phyloP scores from a whole-genome alignment of 2,888 invertebrate species.

The Erebia epiphron region DNA sequence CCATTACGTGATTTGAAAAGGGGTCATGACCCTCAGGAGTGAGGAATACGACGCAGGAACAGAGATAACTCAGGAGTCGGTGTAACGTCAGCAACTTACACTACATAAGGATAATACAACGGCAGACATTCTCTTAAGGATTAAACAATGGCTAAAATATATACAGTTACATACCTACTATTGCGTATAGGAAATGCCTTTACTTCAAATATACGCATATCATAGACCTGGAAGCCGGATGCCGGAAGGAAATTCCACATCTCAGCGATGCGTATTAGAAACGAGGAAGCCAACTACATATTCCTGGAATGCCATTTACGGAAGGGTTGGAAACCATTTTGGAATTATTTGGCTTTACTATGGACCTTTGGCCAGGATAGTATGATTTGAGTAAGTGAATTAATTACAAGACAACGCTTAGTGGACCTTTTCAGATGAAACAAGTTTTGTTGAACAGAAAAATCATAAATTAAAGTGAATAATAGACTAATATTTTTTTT shows the following conservation, averaged over 20 bases:
- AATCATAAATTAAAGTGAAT: too few relatives aligned
- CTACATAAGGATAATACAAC: too few relatives aligned
- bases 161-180: not conserved
- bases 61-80: too few relatives aligned
- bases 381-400: not conserved
- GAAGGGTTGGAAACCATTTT: not conserved
- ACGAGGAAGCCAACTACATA: not conserved
- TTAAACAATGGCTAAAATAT: not conserved
- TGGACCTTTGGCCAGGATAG: not conserved
- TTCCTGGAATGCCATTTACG: constrained; percentile 1
- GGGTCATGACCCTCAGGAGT: too few relatives aligned
- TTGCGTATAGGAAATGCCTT: not conserved
- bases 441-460: too few relatives aligned
- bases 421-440: too few relatives aligned
- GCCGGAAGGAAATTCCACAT: not conserved
- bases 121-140: too few relatives aligned
- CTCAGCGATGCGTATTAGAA: not conserved
- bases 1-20: too few relatives aligned
- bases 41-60: too few relatives aligned
- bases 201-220: not conserved
- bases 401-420: not conserved
- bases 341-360: not conserved
- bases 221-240: not conserved
- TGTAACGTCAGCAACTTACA: too few relatives aligned
- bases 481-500: too few relatives aligned